Base-by-base conservation (phyloP, 2,797 vertebrate species). In the Pseudochirops cupreus region DNA sequence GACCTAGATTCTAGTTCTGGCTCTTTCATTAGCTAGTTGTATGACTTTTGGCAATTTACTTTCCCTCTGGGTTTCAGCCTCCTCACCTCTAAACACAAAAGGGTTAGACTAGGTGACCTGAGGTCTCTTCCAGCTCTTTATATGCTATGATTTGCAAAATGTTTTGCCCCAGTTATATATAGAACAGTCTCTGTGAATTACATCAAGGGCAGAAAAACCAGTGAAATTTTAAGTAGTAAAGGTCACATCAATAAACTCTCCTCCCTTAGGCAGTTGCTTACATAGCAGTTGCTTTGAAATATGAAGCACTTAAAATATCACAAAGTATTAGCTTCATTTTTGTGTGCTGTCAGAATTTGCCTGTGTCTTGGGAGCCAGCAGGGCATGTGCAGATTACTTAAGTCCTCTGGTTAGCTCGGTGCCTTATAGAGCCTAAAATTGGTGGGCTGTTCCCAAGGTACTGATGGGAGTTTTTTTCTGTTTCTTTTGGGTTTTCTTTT, bases 291-390 rank as follows among this genome's bases (percentile, higher is more conserved):
- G 91, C 39, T 92, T 92, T 92, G 91, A 92, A 58, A 31, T 92
- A 92, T 9, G 56, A 92, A 46, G 39, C 91, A 56, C 56, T 92
- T 92, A 59, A 92, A 92, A 92, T 58, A 59, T 92, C 91, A 92
- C 56, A 50, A 50, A 87, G 24, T 50, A 58, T 28, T 58, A 14
- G 12, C 50, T 58, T 92, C n/a, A 58, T 92, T 92, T 91, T 92
- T 56, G 56, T 92, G 50, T 87, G 91, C 29, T 92, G n/a, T 29
- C 74, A 50, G 24, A 92, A 26, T 92, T 11, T 58, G 74, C 57
- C 56, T 92, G 13, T 59, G 91, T 50, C 74, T 87, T 50, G 21
- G 39, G 39, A 87, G 39, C 74, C 39, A 87, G 74, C 9, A 12
- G 57, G 39, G 91, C 56, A 92, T 57, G 26, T 58, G 39, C 46